Evolutionary conservation across 2,113 vertebrate genomes (phyloP).

Genomic region (Ceyx melanurus): DNA sequence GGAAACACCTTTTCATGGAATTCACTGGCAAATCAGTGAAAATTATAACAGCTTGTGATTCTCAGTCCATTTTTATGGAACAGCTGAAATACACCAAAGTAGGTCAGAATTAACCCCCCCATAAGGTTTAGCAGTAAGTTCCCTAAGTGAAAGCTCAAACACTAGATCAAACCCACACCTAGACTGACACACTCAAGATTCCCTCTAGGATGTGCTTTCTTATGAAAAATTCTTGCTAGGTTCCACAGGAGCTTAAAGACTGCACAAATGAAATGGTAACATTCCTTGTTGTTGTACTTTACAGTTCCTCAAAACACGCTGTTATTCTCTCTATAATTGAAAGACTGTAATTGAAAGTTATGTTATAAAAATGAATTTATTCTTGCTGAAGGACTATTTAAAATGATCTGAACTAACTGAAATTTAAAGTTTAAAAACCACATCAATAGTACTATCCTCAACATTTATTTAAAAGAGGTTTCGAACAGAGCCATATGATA

Average conservation of each 20-base stretch:
- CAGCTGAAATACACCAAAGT: background rate
- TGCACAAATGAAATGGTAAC: background rate
- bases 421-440: constrained; percentile 59
- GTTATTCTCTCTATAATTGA: background rate
- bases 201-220: background rate
- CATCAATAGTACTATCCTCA: constrained; percentile 51
- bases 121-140: background rate
- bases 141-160: background rate
- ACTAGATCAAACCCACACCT: constrained; percentile 26
- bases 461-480: constrained; percentile 48
- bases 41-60: background rate
- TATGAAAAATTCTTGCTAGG: background rate
- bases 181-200: background rate
- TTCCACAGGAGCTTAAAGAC: constrained; percentile 17
- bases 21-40: background rate
- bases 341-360: constrained; percentile 57
- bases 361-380: constrained; percentile 63
- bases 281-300: constrained; percentile 1
- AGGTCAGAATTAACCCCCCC: background rate
- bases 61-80: background rate
- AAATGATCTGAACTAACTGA: constrained; percentile 62
- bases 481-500: constrained; percentile 4
- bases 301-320: constrained; percentile 10
- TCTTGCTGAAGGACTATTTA: constrained; percentile 58
- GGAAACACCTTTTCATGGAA: background rate